Evolutionary conservation across 2,113 vertebrate species (phyloP).

Genomic region (Manacus vitellinus): DNA sequence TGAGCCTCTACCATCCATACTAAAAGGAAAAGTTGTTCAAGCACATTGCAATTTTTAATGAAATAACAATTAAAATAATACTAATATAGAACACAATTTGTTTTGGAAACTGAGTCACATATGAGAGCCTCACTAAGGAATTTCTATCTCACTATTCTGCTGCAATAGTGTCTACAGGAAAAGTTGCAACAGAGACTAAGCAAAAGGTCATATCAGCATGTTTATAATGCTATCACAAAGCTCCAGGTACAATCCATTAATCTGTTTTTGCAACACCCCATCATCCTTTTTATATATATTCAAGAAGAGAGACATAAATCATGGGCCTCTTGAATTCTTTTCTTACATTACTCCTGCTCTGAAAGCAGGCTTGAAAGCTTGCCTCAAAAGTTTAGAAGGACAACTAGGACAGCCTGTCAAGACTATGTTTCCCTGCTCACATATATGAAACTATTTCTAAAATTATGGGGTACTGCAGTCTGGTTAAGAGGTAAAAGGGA

Average conservation of each 20-base stretch:
- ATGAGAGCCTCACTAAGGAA: neutral
- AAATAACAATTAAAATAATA: neutral
- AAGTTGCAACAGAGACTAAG: neutral
- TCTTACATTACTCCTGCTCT: neutral
- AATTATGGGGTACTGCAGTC: neutral
- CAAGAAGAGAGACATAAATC: neutral
- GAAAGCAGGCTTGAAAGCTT: neutral
- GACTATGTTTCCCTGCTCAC: neutral
- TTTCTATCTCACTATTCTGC: neutral
- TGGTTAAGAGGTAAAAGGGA: slow-evolving; percentile 20
- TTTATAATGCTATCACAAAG: neutral
- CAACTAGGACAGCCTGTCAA: neutral
- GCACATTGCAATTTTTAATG: neutral
- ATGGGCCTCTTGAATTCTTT: neutral
- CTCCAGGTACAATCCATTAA: neutral
- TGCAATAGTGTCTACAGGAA: neutral
- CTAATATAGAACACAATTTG: neutral
- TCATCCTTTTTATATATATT: neutral
- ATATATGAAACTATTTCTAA: slow-evolving; percentile 7
- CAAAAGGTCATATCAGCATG: neutral
- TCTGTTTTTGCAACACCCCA: neutral
- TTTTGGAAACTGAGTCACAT: neutral
- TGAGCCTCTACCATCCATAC: neutral
- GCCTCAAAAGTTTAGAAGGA: slow-evolving; percentile 12
- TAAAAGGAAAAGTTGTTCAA: neutral